A percentile compares a stretch with the other conserved stretches of the same genome.
phyloP scores from a whole-genome alignment of 2,888 invertebrate species.

The Xanthorhoe spadicearia region DNA sequence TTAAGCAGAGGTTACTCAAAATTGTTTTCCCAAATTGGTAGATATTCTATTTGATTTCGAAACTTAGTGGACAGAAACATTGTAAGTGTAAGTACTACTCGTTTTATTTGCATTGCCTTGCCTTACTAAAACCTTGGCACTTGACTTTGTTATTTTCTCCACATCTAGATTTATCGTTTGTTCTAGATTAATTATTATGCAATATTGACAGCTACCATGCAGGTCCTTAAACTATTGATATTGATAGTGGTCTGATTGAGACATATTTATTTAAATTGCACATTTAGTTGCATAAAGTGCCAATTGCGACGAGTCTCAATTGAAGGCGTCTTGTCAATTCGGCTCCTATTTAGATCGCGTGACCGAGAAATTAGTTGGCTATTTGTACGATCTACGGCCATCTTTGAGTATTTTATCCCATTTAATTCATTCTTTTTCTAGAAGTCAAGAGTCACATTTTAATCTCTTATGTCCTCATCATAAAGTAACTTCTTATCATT shows the following conservation, averaged over 20 bases:
- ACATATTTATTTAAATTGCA: conserved; percentile 31
- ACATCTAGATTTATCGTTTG: background rate
- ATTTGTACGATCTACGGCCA: background rate
- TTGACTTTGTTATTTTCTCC: background rate
- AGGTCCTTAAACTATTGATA: conserved; percentile 18
- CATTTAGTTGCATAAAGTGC: conserved; percentile 29
- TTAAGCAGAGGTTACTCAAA: background rate
- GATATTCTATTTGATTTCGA: too few relatives aligned
- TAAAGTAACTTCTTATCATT: too few relatives aligned
- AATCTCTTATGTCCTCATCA: too few relatives aligned
- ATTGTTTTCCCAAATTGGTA: background rate
- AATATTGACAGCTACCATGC: conserved; percentile 1
- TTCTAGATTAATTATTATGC: background rate
- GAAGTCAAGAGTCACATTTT: too few relatives aligned
- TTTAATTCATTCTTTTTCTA: background rate
- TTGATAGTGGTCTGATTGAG: conserved; percentile 22
- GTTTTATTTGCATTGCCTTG: too few relatives aligned
- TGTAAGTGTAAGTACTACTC: too few relatives aligned
- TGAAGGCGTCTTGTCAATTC: conserved; percentile 26
- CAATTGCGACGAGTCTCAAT: conserved; percentile 33
- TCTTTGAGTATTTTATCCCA: background rate
- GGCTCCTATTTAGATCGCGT: background rate
- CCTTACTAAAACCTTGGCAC: too few relatives aligned
- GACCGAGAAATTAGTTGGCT: background rate
- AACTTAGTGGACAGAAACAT: background rate